These are phyloP conservation scores for Cryptus armator DNA, from an alignment of 2,888 invertebrate genomes.

Conservation along the genomic window DNA sequence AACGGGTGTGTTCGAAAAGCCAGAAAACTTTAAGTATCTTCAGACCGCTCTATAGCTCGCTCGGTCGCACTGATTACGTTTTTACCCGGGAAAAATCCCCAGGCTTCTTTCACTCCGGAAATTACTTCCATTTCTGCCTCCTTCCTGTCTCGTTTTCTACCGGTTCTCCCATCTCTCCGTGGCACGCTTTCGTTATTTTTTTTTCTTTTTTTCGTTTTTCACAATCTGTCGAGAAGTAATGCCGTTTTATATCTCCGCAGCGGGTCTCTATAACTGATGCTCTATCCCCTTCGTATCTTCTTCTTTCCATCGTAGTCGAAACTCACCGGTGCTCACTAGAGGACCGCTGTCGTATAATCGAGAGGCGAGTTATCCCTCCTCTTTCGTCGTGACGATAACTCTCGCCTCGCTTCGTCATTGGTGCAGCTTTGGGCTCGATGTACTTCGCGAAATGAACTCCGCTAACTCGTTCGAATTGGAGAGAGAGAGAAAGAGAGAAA, in stretches of 20 bases:
- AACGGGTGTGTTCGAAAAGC: conserved; percentile 59
- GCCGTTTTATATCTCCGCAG: conserved; percentile 44
- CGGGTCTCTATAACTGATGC: conserved; percentile 21
- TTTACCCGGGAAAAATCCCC: conserved; percentile 52
- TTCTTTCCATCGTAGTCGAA: conserved; percentile 14
- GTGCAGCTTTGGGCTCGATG: conserved; percentile 27
- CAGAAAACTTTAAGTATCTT: conserved; percentile 55
- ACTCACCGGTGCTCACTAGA: background rate
- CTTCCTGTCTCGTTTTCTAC: conserved; percentile 66
- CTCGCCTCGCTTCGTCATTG: conserved; percentile 26
- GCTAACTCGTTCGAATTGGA: conserved; percentile 4
- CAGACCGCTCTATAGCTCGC: conserved; percentile 42
- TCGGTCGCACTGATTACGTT: conserved; percentile 64
- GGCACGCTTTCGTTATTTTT: conserved; percentile 20
- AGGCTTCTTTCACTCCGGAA: conserved; percentile 79
- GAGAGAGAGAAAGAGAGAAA: background rate
- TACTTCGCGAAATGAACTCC: conserved; percentile 46
- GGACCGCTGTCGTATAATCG: conserved; percentile 57
- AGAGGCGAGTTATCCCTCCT: conserved; percentile 52
- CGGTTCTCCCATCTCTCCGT: conserved; percentile 39
- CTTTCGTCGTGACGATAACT: conserved; percentile 13
- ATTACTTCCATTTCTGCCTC: conserved; percentile 77
- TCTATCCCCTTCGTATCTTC: conserved; percentile 21
- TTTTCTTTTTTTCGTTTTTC: conserved; percentile 17
- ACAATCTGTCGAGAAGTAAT: conserved; percentile 58